Evolutionary conservation across 2,888 invertebrate species (phyloP).

Genomic region (Diachrysia chrysitis): DNA sequence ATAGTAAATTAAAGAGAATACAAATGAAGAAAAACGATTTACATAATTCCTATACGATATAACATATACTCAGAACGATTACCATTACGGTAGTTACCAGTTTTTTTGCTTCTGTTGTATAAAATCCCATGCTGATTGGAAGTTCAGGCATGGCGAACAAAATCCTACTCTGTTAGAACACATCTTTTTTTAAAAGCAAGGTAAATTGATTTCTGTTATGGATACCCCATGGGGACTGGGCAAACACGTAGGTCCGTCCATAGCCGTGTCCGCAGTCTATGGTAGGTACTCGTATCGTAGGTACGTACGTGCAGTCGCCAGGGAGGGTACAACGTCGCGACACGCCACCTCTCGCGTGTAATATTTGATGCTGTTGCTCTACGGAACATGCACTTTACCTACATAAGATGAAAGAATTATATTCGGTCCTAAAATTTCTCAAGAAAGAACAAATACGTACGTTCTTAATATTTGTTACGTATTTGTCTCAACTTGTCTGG

Average conservation of each 20-base stretch:
- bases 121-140: no score
- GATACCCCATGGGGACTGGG: conserved; percentile 18
- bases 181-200: neutral
- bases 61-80: no score
- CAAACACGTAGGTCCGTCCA: conserved; percentile 26
- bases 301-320: conserved; percentile 17
- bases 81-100: no score
- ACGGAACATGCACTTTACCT: conserved; percentile 12
- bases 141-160: neutral
- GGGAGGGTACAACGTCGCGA: neutral
- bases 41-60: no score
- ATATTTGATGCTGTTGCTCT: conserved; percentile 38
- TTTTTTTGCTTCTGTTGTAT: no score
- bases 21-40: no score
- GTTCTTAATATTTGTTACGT: no score
- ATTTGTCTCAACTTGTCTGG: no score
- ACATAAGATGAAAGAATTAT: neutral
- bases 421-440: neutral
- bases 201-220: conserved; percentile 14
- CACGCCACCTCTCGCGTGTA: conserved; percentile 29
- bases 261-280: conserved; percentile 9
- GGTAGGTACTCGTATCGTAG: conserved; percentile 11
- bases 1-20: no score
- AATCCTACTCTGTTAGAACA: neutral
- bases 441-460: neutral